Conservation (phyloP, 2,113 vertebrate genomes). For the Campylomormyrus tamandua region DNA sequence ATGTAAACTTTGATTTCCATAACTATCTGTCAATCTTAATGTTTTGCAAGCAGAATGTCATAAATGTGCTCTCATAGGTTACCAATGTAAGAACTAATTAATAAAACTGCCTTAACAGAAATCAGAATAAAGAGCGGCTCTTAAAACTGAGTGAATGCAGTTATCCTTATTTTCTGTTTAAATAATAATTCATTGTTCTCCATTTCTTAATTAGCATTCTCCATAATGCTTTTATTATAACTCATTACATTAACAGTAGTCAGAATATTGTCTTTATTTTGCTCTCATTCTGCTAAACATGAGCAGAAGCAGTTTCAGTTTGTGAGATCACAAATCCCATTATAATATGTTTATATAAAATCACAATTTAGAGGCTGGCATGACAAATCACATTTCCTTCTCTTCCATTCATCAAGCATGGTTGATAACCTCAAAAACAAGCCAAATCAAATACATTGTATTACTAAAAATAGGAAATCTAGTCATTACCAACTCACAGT, state of each 20-base stretch:
- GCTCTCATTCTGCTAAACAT: neutral
- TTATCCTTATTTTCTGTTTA: neutral
- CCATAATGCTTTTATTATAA: neutral
- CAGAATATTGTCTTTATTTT: neutral
- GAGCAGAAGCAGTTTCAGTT: neutral
- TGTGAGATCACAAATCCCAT: neutral
- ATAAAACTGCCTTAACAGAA: neutral
- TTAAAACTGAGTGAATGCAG: neutral
- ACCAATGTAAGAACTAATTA: neutral
- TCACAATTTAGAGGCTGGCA: neutral
- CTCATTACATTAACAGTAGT: neutral
- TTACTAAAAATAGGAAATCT: neutral
- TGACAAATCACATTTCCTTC: neutral
- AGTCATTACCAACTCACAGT: neutral
- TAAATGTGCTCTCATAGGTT: neutral
- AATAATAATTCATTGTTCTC: neutral
- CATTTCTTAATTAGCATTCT: neutral
- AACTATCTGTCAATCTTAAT: neutral
- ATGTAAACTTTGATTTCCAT: neutral
- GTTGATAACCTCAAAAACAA: neutral
- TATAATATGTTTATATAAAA: neutral
- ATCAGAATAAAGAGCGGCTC: neutral
- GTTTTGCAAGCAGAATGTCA: neutral
- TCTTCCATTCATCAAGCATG: neutral
- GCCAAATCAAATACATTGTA: neutral